Base-by-base conservation (phyloP, 1,140 invertebrate genomes). In the Drosophila willistoni region DNA sequence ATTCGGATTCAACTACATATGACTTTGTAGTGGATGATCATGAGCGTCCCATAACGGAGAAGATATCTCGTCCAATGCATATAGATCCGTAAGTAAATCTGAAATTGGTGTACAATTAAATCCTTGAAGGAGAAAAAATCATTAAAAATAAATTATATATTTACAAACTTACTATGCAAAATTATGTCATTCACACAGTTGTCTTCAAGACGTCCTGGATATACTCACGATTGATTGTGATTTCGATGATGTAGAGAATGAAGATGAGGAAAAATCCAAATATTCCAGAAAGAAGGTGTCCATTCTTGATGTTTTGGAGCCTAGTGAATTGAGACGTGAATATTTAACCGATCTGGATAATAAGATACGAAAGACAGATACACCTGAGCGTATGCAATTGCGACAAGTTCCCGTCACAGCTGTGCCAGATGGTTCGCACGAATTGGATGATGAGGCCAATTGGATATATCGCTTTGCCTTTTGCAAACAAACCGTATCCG, bases 391-490 rank as follows among this genome's bases (percentile, higher is more conserved):
- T 14, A 97, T 98, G 96, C 97, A 99, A 93, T 93, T 99, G 19
- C 94, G 99, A 14, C 95, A 96, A 74, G 95, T 99, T 34, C 98
- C 98, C 78, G 93, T 98, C 91, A 97, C 96, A 0, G 89, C 96
- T 0, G 96, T 97, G 3, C 94, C 95, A 0, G 96, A 97, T 83
- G 96, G 95, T 63, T 96, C 96, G 2, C 96, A 96, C 14, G 98
- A 99, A 92, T 90, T 99, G 2, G 96, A 98, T 47, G 96, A 98
- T 64, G 99, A 99, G 93, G 97, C 98, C 0, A 96, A 98, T 79
- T 99, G 99, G 99, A 99, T 99, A 54, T 98, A 98, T 91, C 96
- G 97, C 71, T 96, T 98, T 86, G 98, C 97, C 0, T 99, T 99
- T 93, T 95, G 95, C 67, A 96, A 96, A 68, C 94, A 95, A 0